A percentile compares a stretch with the other conserved stretches of the same genome.
Evolutionary conservation across 2,113 vertebrate species (phyloP).

Genomic region (Colossoma macropomum): DNA sequence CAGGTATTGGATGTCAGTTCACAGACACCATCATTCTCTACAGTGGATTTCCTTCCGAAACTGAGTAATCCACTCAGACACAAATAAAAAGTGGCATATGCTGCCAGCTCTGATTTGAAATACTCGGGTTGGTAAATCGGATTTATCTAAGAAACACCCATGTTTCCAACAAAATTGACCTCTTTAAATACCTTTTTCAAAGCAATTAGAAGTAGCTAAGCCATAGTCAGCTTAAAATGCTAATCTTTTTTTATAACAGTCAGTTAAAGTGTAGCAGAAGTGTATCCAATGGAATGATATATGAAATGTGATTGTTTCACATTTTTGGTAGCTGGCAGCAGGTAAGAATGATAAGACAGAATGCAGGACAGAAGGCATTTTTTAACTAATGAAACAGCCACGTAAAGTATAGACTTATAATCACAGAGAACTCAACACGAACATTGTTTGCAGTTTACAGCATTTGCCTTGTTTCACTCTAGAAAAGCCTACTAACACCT

Average conservation of each 20-base stretch:
- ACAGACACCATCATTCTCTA: background rate
- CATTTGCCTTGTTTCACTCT: too few species aligned
- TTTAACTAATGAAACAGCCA: background rate
- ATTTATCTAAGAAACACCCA: background rate
- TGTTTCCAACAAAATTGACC: background rate
- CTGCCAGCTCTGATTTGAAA: too few species aligned
- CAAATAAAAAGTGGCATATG: background rate
- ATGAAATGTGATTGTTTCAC: background rate
- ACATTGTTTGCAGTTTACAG: too few species aligned
- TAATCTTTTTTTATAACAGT: background rate
- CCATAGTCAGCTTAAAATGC: background rate
- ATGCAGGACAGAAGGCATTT: background rate
- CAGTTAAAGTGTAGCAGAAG: background rate
- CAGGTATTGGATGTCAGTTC: too few species aligned
- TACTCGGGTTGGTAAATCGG: background rate
- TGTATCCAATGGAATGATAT: background rate
- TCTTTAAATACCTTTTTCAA: background rate
- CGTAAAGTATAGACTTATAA: too few species aligned
- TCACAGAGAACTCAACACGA: too few species aligned
- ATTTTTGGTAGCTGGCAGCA: background rate
- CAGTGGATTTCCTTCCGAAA: background rate
- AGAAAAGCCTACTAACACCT: background rate
- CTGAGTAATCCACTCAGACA: background rate
- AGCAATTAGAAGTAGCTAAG: background rate
- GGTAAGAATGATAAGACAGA: background rate